Percentiles rank a stretch among this genome's conserved stretches.
Conservation (phyloP, 2,797 vertebrate species). For the Threskiornis aethiopicus region DNA sequence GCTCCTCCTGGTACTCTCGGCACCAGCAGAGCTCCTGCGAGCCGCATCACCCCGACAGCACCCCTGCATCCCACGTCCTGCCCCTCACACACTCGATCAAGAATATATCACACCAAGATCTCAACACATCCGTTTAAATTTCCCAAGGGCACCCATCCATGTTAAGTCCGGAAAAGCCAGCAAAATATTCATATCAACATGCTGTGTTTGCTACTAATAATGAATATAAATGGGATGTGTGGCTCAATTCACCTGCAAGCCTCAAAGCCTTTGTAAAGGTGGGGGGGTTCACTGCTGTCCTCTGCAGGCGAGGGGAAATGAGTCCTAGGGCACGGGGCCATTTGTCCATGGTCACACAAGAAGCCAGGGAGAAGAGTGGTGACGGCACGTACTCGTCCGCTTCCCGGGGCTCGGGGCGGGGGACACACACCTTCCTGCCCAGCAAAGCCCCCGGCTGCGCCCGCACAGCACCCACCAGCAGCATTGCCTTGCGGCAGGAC, state of each 20-base stretch:
- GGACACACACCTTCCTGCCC: background rate
- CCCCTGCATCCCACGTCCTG: background rate
- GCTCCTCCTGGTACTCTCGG: rapidly evolving
- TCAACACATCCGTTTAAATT: background rate
- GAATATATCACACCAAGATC: rapidly evolving
- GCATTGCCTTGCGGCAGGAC: background rate
- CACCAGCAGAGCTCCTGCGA: background rate
- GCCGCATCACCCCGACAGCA: background rate
- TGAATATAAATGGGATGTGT: background rate
- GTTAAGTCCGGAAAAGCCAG: background rate
- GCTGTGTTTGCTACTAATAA: background rate
- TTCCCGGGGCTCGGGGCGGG: background rate
- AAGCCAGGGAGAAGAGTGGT: background rate
- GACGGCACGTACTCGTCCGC: too few species aligned
- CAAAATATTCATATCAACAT: rapidly evolving
- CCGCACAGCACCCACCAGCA: background rate
- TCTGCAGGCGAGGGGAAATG: background rate
- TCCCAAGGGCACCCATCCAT: background rate
- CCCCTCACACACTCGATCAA: rapidly evolving
- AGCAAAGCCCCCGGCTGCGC: background rate
- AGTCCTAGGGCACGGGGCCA: background rate
- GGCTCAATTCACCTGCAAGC: background rate
- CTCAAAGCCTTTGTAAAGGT: background rate
- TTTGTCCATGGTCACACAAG: background rate
- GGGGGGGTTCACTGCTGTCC: background rate